Evolutionary conservation across 2,797 vertebrate genomes (phyloP).

Genomic region (Phoxinus dragarum): DNA sequence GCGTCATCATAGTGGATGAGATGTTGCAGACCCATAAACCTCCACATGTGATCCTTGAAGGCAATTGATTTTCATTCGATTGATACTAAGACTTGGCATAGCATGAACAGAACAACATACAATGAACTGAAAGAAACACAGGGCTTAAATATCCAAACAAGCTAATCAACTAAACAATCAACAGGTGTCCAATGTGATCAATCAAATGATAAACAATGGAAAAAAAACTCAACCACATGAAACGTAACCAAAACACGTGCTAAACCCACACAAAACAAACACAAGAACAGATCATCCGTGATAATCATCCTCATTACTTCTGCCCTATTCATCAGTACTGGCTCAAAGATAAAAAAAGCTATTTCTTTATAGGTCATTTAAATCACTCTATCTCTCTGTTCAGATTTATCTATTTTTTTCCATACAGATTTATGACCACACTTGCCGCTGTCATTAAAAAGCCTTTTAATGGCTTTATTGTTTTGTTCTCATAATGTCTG

Average conservation of each 20-base stretch:
- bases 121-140: not conserved
- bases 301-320: not conserved
- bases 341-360: not conserved
- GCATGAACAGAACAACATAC: not conserved
- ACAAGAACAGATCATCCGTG: not conserved
- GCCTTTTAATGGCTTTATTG: conserved; percentile 19
- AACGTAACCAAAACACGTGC: not conserved
- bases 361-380: not conserved
- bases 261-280: not conserved
- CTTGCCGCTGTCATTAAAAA: conserved; percentile 26
- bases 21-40: not conserved
- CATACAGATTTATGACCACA: conserved; percentile 5
- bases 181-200: not conserved
- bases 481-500: conserved; percentile 2
- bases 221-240: not conserved
- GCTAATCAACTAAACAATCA: not conserved
- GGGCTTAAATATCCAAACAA: not conserved
- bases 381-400: not conserved
- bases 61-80: not conserved
- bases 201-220: not conserved
- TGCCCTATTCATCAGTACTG: not conserved
- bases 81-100: not conserved
- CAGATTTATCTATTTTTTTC: not conserved
- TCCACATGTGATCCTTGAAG: not conserved
- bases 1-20: not conserved